Percentiles rank a stretch among this genome's conserved stretches.
phyloP scores from a whole-genome alignment of 2,113 vertebrate species.

The Epinephelus lanceolatus region DNA sequence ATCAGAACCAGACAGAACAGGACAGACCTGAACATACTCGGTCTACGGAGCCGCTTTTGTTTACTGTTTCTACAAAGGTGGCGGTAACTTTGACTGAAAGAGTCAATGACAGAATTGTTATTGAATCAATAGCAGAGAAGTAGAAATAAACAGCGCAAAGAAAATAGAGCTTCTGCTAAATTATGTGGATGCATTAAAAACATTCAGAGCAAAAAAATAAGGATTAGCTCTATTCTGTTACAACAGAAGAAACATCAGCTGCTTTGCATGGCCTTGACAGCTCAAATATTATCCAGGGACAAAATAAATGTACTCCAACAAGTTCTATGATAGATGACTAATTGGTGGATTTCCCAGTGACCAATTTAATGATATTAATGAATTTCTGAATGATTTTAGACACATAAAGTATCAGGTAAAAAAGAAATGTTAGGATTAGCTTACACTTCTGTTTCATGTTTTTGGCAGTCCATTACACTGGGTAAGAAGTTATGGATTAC shows the following conservation, averaged over 20 bases:
- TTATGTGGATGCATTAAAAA: not conserved
- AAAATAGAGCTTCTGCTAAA: not conserved
- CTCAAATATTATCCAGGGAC: not conserved
- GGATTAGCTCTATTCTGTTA: not conserved
- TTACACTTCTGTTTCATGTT: not conserved
- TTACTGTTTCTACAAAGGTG: not conserved
- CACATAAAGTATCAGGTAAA: not conserved
- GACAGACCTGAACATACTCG: not conserved
- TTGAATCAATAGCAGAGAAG: not conserved
- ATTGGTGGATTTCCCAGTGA: not conserved
- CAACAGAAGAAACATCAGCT: not conserved
- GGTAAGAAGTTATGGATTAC: not conserved
- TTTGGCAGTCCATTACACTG: not conserved
- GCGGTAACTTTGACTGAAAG: not conserved
- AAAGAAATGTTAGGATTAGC: not conserved
- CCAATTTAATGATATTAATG: not conserved
- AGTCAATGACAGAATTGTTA: not conserved
- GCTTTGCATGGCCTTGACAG: not conserved
- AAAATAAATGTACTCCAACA: not conserved
- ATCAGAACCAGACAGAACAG: not conserved
- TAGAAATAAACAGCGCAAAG: slow-evolving; percentile 4
- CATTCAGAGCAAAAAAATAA: not conserved
- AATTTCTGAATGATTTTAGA: not conserved
- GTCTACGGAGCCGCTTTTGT: slow-evolving; percentile 7
- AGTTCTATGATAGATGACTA: not conserved